These are phyloP conservation scores for Aphodius sticticus DNA, from an alignment of 2,888 invertebrate genomes.

Conservation along the genomic window DNA sequence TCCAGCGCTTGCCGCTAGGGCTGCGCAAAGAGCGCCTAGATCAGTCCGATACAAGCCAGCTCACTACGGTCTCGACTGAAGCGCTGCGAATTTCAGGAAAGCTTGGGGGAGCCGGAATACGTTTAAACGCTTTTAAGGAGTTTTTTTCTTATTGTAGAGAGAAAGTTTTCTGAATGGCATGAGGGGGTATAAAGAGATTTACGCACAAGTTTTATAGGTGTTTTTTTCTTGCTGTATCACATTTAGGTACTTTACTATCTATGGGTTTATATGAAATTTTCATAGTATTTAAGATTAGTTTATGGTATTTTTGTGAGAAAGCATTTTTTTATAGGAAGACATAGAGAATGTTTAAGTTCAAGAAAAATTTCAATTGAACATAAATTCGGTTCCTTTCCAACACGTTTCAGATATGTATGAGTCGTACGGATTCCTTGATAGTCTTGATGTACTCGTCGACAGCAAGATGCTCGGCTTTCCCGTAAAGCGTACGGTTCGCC, in stretches of 20 bases:
- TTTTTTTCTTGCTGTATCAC: neutral
- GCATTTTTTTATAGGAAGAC: too few relatives aligned
- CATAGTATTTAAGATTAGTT: too few relatives aligned
- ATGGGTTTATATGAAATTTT: neutral
- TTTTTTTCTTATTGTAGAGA: neutral
- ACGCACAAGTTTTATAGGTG: neutral
- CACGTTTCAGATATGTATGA: too few relatives aligned
- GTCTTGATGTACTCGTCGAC: too few relatives aligned
- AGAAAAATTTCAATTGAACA: too few relatives aligned
- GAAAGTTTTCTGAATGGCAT: neutral
- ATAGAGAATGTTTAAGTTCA: too few relatives aligned
- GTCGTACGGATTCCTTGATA: too few relatives aligned
- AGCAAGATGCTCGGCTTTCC: too few relatives aligned
- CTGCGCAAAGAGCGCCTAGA: neutral
- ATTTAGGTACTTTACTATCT: neutral
- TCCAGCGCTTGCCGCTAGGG: neutral
- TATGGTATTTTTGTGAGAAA: too few relatives aligned
- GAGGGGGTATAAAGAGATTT: neutral
- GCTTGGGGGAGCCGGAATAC: neutral
- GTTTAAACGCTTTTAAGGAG: neutral
- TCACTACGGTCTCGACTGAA: neutral
- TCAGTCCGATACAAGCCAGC: neutral
- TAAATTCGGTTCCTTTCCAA: too few relatives aligned
- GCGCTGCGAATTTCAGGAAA: neutral
- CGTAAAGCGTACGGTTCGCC: too few relatives aligned